Base-by-base conservation (phyloP, 2,888 invertebrate genomes). In the Leistus spinibarbis region DNA sequence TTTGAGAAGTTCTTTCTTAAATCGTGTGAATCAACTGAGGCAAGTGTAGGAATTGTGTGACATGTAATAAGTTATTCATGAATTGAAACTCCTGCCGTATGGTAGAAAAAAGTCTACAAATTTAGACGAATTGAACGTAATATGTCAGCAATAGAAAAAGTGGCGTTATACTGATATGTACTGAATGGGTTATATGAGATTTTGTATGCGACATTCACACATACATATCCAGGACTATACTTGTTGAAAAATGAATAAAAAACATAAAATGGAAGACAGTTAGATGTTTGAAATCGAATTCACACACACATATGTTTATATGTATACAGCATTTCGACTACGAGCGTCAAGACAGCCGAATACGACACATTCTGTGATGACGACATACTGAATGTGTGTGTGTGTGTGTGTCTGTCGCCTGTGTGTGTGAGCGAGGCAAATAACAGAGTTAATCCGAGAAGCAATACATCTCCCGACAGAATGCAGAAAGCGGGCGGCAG, bases 391-490 rank as follows among this genome's bases (percentile, higher is more conserved):
- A 7, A 40, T 20, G 24, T 64, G 64, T 23, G 24, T 23, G 9
- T 64, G 24, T 64, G 23, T 20, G 9, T 19, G 23, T 60, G 60
- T 22, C 19, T 20, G 60, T 20, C 54, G 60, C 17, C 24, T 20
- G 24, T 64, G 64, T 23, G 64, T 23, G 16, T 64, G 64, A 23
- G 23, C 13, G 20, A 57, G n/a, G 66, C 66, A 66, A 66, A 66
- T 66, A 66, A 66, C 66, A 13, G 53, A 66, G 66, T 66, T 66
- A 66, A 66, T 66, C 66, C 53, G 53, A 16, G 19, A 53, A 40
- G 66, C 66, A 24, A 72, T 72, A 57, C 72, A 72, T 72, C 66
- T 72, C 56, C 3, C 19, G 2, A 23, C 64, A 27, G 27, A 60
- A 60, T 60, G 60, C 17, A 60, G 19, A 60, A 60, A 19, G 60